Percentiles rank a stretch among this genome's conserved stretches.
Conservation (phyloP, 2,888 invertebrate genomes). For the Amiota communis region DNA sequence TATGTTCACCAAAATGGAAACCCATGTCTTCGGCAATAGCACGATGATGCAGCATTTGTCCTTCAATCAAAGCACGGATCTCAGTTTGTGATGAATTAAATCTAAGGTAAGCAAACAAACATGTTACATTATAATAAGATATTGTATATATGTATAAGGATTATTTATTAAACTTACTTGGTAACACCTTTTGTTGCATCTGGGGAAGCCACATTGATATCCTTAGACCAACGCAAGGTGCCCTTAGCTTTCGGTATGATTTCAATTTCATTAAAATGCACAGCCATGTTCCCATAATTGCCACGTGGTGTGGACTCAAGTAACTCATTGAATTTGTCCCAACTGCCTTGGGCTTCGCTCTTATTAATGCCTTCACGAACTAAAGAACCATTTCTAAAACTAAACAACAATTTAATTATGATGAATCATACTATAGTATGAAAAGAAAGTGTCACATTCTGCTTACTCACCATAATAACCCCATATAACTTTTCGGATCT, state of each 20-base stretch:
- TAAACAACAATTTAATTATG: constrained; percentile 51
- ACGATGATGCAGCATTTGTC: constrained; percentile 90
- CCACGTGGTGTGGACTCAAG: constrained; percentile 89
- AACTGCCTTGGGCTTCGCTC: constrained; percentile 83
- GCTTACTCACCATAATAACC: constrained; percentile 82
- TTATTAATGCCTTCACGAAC: constrained; percentile 87
- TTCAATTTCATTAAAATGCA: constrained; percentile 76
- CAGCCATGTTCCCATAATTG: constrained; percentile 90
- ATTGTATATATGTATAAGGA: neutral
- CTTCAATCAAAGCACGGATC: constrained; percentile 92
- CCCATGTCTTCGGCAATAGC: constrained; percentile 88
- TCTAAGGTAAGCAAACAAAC: constrained; percentile 46
- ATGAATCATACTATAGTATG: neutral
- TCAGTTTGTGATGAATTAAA: constrained; percentile 80
- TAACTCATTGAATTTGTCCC: constrained; percentile 89
- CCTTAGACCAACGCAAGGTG: constrained; percentile 80
- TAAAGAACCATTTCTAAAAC: constrained; percentile 94
- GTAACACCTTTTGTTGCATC: constrained; percentile 65
- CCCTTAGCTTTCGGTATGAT: constrained; percentile 79
- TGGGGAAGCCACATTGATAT: constrained; percentile 70
- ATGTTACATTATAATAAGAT: neutral
- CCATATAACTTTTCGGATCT: constrained; percentile 86
- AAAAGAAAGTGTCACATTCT: neutral
- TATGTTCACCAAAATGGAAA: constrained; percentile 78
- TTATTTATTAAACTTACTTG: constrained; percentile 56